A percentile compares a stretch with the other conserved stretches of the same genome.
These are phyloP conservation scores for Synergus laeviventris DNA, from an alignment of 2,888 invertebrate genomes.

Conservation along the genomic window DNA sequence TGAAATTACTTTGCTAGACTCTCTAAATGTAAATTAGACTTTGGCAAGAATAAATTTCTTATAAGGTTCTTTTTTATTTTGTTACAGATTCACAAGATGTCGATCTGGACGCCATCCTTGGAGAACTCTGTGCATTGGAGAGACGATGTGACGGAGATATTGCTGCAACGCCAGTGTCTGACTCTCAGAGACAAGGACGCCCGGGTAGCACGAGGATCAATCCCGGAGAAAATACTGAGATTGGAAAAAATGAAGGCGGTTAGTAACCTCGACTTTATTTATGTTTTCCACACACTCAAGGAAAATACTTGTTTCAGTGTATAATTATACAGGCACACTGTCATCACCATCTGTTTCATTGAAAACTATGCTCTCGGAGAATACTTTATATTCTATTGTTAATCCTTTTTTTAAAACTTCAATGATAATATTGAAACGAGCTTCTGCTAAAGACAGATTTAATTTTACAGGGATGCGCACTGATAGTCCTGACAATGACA, in stretches of 20 bases:
- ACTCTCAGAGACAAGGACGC: constrained; percentile 70
- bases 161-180: constrained; percentile 70
- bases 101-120: constrained; percentile 97
- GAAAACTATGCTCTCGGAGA: too few species aligned
- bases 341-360: not conserved
- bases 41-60: constrained; percentile 18
- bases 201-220: constrained; percentile 70
- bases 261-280: constrained; percentile 40
- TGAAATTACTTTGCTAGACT: not conserved
- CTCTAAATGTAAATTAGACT: constrained; percentile 2
- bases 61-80: constrained; percentile 30
- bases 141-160: constrained; percentile 79
- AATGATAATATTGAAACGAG: not conserved
- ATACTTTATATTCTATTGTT: not conserved
- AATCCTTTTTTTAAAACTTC: not conserved
- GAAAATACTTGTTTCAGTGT: not conserved
- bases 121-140: constrained; percentile 95
- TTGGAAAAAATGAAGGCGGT: constrained; percentile 64
- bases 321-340: not conserved
- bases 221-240: constrained; percentile 68
- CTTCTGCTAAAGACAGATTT: not conserved
- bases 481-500: constrained; percentile 98
- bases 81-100: constrained; percentile 92
- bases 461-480: constrained; percentile 79
- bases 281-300: not conserved